Base-by-base conservation (phyloP, 2,797 vertebrate genomes). In the Toxotes lorentzi region DNA sequence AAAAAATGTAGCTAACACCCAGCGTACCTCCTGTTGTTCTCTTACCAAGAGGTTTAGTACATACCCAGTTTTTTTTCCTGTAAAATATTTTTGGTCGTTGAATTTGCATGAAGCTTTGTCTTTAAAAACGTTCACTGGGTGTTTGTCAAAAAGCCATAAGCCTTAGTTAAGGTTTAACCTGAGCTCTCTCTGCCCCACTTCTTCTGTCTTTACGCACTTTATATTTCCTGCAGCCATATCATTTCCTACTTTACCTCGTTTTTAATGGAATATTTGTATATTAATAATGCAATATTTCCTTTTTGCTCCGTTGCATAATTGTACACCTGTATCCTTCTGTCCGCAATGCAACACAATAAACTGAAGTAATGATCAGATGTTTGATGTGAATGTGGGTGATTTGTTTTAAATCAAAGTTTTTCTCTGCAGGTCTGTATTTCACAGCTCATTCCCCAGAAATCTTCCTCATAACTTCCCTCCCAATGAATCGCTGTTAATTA, bases 121-220 rank as follows among this genome's bases (percentile, higher is more conserved):
- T n/a, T n/a, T n/a, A n/a, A n/a, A n/a, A n/a, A n/a, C n/a, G 19
- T 57, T 12, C 27, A 47, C 21, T 17, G 40, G 35, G 19, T 6
- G 14, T 54, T 27, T 24, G 9, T 60, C 9, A 8, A 27, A 57
- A 70, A 81, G 77, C 77, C 70, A 78, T 73, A 19, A 48, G 2
- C 56, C 59, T 59, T 9, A 4, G 7, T 60, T 34, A 21, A 45
- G 23, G 12, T 51, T 68, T 16, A 19, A 62, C 35, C 43, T 1
- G 21, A 35, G 1, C 12, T 38, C 34, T 47, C 40, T 70, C 43
- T 17, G 32, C 72, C 51, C 32, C 60, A 23, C 38, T 47, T 43
- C 34, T 30, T 48, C 16, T 34, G 17, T 82, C 63, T 70, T 38
- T 30, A 54, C 54, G 89, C 91, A 92, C 88, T 88, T 91, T 90